Conservation (phyloP, 2,113 vertebrate species). For the Sinocyclocheilus anophthalmus region DNA sequence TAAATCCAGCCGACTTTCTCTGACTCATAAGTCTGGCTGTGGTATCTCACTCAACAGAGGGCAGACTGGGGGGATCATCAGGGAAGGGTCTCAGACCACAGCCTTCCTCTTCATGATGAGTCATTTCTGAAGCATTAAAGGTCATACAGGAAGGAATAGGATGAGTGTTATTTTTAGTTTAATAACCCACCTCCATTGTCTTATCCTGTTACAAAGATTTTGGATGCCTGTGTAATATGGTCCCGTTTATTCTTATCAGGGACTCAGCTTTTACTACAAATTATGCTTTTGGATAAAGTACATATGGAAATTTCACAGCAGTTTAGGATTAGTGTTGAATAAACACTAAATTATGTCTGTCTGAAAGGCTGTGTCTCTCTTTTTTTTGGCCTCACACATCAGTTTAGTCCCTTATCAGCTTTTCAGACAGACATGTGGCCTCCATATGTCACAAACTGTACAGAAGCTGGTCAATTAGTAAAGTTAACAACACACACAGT, state of each 20-base stretch:
- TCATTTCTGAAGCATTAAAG: slow-evolving; percentile 52
- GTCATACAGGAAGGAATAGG: slow-evolving; percentile 57
- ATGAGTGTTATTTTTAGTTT: slow-evolving; percentile 53
- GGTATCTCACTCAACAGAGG: slow-evolving; percentile 48
- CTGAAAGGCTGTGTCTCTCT: background rate
- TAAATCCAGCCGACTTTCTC: slow-evolving; percentile 15
- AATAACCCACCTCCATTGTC: slow-evolving; percentile 30
- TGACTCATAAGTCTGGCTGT: slow-evolving; percentile 45
- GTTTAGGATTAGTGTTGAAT: background rate
- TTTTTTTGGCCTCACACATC: background rate
- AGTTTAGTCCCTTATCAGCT: background rate
- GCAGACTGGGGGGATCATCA: slow-evolving; percentile 45
- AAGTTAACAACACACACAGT: background rate
- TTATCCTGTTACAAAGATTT: slow-evolving; percentile 17
- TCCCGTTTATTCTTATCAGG: background rate
- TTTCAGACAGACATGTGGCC: slow-evolving; percentile 8
- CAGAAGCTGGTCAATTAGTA: background rate
- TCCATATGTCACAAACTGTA: background rate
- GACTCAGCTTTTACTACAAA: background rate
- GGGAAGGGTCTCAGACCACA: slow-evolving; percentile 56
- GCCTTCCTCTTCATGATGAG: slow-evolving; percentile 55
- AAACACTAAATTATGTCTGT: background rate
- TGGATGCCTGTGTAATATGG: background rate
- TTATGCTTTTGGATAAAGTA: background rate
- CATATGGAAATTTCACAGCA: background rate